A percentile compares a stretch with the other conserved stretches of the same genome.
phyloP scores from a whole-genome alignment of 2,113 vertebrate species.

The Carlito syrichta region DNA sequence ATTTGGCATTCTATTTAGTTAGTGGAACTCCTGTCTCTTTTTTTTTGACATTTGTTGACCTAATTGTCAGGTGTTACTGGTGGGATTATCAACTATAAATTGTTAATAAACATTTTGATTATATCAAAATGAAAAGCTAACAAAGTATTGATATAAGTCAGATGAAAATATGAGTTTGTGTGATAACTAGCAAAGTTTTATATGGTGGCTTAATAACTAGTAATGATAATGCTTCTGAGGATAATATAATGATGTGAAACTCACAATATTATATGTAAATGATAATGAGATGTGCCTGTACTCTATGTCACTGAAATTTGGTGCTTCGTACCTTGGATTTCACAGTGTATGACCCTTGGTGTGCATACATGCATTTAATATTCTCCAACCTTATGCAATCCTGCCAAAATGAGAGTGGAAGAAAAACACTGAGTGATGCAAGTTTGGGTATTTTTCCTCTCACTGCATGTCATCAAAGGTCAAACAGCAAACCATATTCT shows the following conservation, averaged over 20 bases:
- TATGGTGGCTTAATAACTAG: background rate
- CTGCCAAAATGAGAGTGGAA: background rate
- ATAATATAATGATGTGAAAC: background rate
- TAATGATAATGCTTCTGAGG: background rate
- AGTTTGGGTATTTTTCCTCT: background rate
- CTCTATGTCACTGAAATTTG: background rate
- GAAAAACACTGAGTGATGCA: background rate
- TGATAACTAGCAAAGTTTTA: background rate
- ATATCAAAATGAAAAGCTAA: conserved; percentile 12
- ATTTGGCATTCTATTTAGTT: background rate
- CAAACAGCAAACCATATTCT: background rate
- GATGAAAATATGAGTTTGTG: background rate
- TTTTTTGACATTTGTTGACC: background rate
- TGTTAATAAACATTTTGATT: background rate
- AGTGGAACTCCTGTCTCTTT: conserved; percentile 1
- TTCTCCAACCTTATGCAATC: background rate
- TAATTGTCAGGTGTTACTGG: background rate
- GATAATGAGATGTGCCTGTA: background rate
- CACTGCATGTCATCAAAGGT: background rate
- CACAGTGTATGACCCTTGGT: background rate
- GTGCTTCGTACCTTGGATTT: background rate
- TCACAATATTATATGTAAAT: background rate
- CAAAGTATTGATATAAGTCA: background rate
- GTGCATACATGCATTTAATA: background rate
- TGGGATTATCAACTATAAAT: background rate